A percentile compares a stretch with the other conserved stretches of the same genome.
Evolutionary conservation across 2,113 vertebrate species (phyloP).

Genomic region (Loxodonta africana): DNA sequence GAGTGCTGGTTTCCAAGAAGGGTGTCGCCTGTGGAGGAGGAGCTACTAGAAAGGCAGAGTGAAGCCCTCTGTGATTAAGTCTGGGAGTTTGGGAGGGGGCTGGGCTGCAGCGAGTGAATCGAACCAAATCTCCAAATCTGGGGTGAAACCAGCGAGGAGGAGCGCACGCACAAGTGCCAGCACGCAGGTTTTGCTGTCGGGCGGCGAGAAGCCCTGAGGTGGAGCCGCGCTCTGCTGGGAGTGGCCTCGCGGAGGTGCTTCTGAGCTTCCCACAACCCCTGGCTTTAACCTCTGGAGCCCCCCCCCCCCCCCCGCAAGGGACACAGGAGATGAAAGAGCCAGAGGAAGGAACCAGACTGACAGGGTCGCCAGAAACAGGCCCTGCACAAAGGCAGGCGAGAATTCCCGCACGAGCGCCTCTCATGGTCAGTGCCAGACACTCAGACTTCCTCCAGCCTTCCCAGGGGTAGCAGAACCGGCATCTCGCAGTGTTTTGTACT

Average conservation of each 20-base stretch:
- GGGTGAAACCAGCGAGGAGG: constrained; percentile 63
- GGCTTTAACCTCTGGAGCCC: not conserved
- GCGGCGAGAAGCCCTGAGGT: not conserved
- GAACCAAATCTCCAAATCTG: constrained; percentile 50
- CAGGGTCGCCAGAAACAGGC: constrained; percentile 54
- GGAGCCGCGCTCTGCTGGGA: constrained; percentile 2
- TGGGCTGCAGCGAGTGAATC: not conserved
- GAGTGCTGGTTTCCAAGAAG: not conserved
- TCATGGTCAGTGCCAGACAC: constrained; percentile 59
- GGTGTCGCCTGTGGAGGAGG: not conserved
- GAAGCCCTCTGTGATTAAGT: not conserved
- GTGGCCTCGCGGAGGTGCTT: constrained; percentile 32
- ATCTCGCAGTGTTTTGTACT: not conserved
- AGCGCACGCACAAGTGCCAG: constrained; percentile 58
- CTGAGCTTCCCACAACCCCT: not conserved
- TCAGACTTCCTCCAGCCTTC: not conserved
- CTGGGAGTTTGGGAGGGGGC: not conserved
- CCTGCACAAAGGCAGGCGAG: constrained; percentile 68
- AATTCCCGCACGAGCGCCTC: constrained; percentile 71
- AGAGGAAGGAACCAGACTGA: not conserved
- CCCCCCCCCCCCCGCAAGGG: not conserved
- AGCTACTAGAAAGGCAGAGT: not conserved
- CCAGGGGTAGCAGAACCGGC: not conserved
- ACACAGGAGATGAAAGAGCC: not conserved
- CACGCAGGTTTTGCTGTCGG: constrained; percentile 46